phyloP scores from a whole-genome alignment of 2,888 invertebrate species.

The Nymphalis urticae region DNA sequence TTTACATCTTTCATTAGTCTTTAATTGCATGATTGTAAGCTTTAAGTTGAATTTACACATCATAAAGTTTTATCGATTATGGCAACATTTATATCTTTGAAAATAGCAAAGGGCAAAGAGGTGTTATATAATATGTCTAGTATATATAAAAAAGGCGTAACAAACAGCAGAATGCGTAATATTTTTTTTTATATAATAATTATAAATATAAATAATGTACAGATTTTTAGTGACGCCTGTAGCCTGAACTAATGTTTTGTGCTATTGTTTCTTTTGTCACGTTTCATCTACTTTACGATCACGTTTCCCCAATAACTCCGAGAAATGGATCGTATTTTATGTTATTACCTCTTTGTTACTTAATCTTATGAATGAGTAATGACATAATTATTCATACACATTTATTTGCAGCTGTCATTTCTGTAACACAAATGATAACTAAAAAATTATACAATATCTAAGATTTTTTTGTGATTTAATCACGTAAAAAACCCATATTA shows the following conservation, averaged over 20 bases:
- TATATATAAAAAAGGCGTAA: background rate
- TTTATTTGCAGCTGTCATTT: slow-evolving; percentile 1
- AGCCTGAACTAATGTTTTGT: slow-evolving; percentile 17
- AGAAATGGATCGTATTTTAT: slow-evolving; percentile 12
- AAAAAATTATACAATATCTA: background rate
- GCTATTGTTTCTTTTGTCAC: slow-evolving; percentile 28
- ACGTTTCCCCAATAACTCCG: slow-evolving; percentile 20
- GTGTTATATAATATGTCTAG: background rate
- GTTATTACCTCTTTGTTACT: slow-evolving; percentile 11
- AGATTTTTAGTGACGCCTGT: background rate
- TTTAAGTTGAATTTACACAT: slow-evolving; percentile 2
- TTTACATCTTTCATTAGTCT: slow-evolving; percentile 7
- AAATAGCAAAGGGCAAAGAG: background rate
- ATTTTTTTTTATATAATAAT: background rate
- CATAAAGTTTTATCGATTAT: slow-evolving; percentile 9
- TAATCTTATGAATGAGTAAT: slow-evolving; percentile 12
- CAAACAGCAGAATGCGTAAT: background rate
- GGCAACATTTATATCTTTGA: background rate
- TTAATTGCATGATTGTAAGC: background rate
- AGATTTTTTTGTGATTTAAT: too few relatives aligned
- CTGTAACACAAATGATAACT: background rate
- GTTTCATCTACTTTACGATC: slow-evolving; percentile 21
- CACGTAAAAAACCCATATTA: too few relatives aligned
- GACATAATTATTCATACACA: background rate
- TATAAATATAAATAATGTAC: slow-evolving; percentile 1